These are phyloP conservation scores for Porites lutea DNA, from an alignment of 64 coral and sea anemone genomes.

Conservation along the genomic window DNA sequence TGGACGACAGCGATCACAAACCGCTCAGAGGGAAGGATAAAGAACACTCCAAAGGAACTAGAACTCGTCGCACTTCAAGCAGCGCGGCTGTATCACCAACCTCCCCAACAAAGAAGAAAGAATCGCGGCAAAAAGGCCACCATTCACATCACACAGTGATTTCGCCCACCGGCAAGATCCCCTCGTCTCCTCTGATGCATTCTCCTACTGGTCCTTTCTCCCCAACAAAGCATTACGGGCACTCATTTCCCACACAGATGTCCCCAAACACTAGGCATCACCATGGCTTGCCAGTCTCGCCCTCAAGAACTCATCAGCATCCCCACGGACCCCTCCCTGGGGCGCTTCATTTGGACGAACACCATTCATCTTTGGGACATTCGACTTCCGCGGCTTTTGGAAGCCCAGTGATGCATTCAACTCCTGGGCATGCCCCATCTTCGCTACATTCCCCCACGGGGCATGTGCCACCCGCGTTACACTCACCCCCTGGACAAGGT, in stretches of 20 bases:
- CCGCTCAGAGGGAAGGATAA: conserved; percentile 41
- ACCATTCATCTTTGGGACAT: neutral
- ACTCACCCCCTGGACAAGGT: conserved; percentile 5
- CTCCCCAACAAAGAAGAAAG: conserved; percentile 63
- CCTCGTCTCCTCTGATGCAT: conserved; percentile 63
- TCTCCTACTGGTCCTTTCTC: conserved; percentile 58
- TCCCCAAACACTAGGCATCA: conserved; percentile 14
- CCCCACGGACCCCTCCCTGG: conserved; percentile 45
- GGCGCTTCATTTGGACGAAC: conserved; percentile 24
- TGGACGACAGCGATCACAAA: conserved; percentile 65
- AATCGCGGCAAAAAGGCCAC: conserved; percentile 38
- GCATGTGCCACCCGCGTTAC: neutral
- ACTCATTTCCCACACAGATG: neutral
- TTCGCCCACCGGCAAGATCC: conserved; percentile 34
- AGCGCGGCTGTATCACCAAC: neutral
- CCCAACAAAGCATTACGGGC: conserved; percentile 36
- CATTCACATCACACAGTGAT: conserved; percentile 38
- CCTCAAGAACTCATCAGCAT: conserved; percentile 11
- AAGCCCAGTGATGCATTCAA: conserved; percentile 8
- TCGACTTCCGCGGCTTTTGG: no score
- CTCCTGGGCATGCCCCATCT: conserved; percentile 1
- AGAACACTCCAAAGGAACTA: conserved; percentile 27
- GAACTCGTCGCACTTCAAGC: conserved; percentile 13
- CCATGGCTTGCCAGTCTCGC: conserved; percentile 12
- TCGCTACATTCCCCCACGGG: conserved; percentile 22